These are phyloP conservation scores for Cebidichthys violaceus DNA, from an alignment of 2,113 vertebrate species.

Conservation along the genomic window DNA sequence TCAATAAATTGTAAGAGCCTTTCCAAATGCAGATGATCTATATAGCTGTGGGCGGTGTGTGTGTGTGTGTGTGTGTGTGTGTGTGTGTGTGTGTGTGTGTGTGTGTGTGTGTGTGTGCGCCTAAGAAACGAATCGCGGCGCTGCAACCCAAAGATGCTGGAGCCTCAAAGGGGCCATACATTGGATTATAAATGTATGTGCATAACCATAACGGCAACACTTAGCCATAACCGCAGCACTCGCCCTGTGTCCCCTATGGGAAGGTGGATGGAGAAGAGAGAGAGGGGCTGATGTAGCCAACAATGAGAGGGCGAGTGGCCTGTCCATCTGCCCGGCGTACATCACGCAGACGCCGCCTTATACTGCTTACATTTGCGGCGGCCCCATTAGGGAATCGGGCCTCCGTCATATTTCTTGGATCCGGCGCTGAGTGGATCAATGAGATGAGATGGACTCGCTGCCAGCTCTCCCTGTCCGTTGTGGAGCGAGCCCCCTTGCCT, in stretches of 20 bases:
- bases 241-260: slow-evolving; percentile 27
- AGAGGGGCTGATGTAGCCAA: slow-evolving; percentile 40
- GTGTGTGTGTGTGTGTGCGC: too few relatives aligned
- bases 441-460: slow-evolving; percentile 62
- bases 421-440: slow-evolving; percentile 63
- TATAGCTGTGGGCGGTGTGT: not conserved
- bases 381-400: slow-evolving; percentile 73
- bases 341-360: slow-evolving; percentile 53
- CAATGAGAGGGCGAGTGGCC: slow-evolving; percentile 62
- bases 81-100: too few relatives aligned
- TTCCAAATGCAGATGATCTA: slow-evolving; percentile 28
- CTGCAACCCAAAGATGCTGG: not conserved
- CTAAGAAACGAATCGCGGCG: not conserved
- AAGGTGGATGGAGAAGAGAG: not conserved
- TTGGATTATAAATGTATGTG: slow-evolving; percentile 40
- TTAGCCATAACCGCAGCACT: slow-evolving; percentile 47
- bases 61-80: too few relatives aligned
- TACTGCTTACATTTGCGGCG: slow-evolving; percentile 55
- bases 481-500: slow-evolving; percentile 36
- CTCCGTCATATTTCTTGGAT: slow-evolving; percentile 74
- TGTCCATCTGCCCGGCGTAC: slow-evolving; percentile 54
- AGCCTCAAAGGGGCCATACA: not conserved
- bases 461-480: slow-evolving; percentile 32
- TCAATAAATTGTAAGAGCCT: slow-evolving; percentile 30
- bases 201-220: slow-evolving; percentile 27